Percentiles rank a stretch among this genome's conserved stretches.
Conservation (phyloP, 2,113 vertebrate species). For the Alexandromys fortis region DNA sequence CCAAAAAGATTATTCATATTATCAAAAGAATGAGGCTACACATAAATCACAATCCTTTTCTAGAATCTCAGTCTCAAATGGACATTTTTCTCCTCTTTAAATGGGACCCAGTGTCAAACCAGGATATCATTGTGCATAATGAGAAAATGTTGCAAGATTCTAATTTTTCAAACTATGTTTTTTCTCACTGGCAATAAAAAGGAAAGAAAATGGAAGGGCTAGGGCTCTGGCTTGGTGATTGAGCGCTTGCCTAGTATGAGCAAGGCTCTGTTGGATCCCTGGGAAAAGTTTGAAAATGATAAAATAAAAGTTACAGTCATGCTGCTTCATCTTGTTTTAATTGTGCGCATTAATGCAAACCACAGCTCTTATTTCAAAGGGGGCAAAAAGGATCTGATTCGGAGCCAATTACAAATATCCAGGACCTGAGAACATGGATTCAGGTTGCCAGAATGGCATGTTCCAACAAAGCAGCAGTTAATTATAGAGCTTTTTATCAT, state of each 20-base stretch:
- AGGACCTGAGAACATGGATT: not conserved
- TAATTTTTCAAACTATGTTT: not conserved
- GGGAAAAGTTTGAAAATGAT: not conserved
- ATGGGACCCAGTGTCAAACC: not conserved
- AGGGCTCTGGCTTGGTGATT: not conserved
- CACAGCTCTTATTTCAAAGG: not conserved
- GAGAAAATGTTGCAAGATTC: slow-evolving; percentile 19
- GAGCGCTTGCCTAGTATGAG: not conserved
- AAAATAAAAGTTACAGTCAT: not conserved
- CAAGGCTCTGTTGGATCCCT: not conserved
- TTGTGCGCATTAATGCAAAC: not conserved
- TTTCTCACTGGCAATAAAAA: slow-evolving; percentile 5
- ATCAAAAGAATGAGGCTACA: slow-evolving; percentile 16
- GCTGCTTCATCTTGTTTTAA: not conserved
- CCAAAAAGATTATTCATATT: not conserved
- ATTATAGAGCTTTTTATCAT: not conserved
- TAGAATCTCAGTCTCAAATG: not conserved
- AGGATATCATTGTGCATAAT: slow-evolving; percentile 13
- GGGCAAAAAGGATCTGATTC: not conserved
- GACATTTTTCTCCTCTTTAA: slow-evolving; percentile 30
- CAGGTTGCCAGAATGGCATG: not conserved
- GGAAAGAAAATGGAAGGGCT: not conserved
- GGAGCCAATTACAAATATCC: not conserved
- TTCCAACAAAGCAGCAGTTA: not conserved
- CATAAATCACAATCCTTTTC: slow-evolving; percentile 41